Percentiles rank a stretch among this genome's conserved stretches.
Conservation (phyloP, 2,888 invertebrate genomes). For the Pachycephus smyrnensis region DNA sequence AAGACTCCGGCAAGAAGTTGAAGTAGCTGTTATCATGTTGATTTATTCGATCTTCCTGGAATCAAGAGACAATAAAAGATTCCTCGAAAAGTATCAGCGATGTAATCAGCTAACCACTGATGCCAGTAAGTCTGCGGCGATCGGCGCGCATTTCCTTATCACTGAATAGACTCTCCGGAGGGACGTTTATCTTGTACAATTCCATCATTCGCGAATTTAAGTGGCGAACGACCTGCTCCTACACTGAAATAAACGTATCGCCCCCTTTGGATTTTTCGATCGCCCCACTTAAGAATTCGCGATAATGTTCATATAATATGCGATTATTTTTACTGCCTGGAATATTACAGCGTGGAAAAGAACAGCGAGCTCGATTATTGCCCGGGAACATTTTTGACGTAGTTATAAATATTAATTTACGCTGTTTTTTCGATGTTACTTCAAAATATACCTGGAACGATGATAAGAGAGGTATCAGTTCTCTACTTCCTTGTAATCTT, state of each 20-base stretch:
- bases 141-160: slow-evolving; percentile 34
- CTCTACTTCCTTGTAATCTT: slow-evolving; percentile 79
- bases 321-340: neutral
- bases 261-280: neutral
- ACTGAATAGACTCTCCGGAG: neutral
- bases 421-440: neutral
- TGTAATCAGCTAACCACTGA: slow-evolving; percentile 16
- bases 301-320: neutral
- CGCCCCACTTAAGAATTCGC: neutral
- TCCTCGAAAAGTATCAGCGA: neutral
- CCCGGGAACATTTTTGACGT: neutral
- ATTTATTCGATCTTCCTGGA: neutral
- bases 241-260: too few relatives aligned
- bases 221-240: neutral
- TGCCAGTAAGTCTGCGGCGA: slow-evolving; percentile 41
- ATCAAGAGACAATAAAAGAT: neutral
- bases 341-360: neutral
- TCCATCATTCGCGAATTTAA: neutral
- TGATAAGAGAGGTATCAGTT: slow-evolving; percentile 27
- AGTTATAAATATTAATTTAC: neutral
- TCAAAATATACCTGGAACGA: neutral
- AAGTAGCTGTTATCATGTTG: neutral
- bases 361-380: neutral
- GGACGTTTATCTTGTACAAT: neutral
- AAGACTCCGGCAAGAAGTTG: neutral